phyloP scores from a whole-genome alignment of 2,888 invertebrate species.

The Andrena bucephala region DNA sequence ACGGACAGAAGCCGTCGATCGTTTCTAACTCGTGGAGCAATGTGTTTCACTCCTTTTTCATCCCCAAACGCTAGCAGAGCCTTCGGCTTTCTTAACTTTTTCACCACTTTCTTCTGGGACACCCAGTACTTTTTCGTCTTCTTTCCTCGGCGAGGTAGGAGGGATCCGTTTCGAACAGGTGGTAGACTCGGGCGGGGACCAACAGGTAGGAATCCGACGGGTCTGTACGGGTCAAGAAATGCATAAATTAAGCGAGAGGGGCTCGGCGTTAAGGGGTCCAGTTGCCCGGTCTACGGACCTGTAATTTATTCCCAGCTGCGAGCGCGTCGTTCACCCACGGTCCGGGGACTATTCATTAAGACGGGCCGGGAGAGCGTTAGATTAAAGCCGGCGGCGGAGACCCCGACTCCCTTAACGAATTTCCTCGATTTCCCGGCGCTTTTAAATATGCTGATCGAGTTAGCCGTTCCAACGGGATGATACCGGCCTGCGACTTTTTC shows the following conservation, averaged over 20 bases:
- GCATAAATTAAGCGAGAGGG: conserved; percentile 70
- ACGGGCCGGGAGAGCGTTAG: conserved; percentile 36
- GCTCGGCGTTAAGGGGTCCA: conserved; percentile 61
- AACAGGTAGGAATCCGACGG: conserved; percentile 73
- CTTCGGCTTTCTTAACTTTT: background rate
- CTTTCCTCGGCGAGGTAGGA: conserved; percentile 17
- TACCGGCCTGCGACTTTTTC: conserved; percentile 51
- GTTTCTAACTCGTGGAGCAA: too few species aligned
- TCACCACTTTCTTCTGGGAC: background rate
- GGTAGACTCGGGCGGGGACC: conserved; percentile 61
- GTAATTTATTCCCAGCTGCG: conserved; percentile 68
- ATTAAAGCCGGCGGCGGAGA: conserved; percentile 48
- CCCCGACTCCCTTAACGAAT: conserved; percentile 42
- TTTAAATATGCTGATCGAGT: conserved; percentile 66
- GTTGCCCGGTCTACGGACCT: conserved; percentile 37
- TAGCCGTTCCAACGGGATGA: conserved; percentile 58
- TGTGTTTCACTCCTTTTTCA: background rate
- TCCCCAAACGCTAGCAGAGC: background rate
- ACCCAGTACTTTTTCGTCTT: background rate
- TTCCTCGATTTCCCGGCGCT: conserved; percentile 59
- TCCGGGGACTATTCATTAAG: conserved; percentile 67
- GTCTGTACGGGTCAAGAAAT: conserved; percentile 69
- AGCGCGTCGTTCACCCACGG: conserved; percentile 41
- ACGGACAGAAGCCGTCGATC: background rate
- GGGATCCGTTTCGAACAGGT: conserved; percentile 68